phyloP scores from a whole-genome alignment of 2,113 vertebrate genomes.

The Dissostichus mawsoni region DNA sequence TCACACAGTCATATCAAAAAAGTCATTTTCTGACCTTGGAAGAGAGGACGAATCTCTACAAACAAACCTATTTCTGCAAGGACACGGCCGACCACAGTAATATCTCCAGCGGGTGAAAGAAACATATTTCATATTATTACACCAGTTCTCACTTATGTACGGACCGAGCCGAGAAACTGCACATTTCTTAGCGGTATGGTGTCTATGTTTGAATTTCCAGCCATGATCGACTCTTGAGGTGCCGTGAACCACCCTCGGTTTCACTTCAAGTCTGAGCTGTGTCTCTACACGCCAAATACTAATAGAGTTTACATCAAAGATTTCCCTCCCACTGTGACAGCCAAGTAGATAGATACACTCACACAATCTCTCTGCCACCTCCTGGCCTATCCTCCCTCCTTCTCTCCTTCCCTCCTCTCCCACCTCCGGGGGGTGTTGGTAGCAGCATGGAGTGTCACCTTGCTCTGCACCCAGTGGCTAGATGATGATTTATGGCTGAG shows the following conservation, averaged over 20 bases:
- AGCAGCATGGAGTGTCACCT: conserved; percentile 70
- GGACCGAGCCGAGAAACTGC: conserved; percentile 12
- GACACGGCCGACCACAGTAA: background rate
- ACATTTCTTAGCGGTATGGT: background rate
- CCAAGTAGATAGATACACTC: conserved; percentile 43
- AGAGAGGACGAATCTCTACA: background rate
- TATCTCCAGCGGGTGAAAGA: background rate
- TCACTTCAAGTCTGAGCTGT: conserved; percentile 34
- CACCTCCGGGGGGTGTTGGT: conserved; percentile 46
- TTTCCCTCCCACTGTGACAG: conserved; percentile 64
- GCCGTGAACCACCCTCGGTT: conserved; percentile 32
- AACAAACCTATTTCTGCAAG: background rate
- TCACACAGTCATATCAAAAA: background rate
- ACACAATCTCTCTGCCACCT: conserved; percentile 23
- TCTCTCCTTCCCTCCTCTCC: conserved; percentile 7
- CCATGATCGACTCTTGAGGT: conserved; percentile 14
- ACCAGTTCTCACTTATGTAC: conserved; percentile 2
- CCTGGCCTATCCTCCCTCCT: conserved; percentile 28
- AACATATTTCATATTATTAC: conserved; percentile 12
- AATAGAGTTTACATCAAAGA: conserved; percentile 72
- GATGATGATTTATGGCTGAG: conserved; percentile 75
- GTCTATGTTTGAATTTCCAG: conserved; percentile 16
- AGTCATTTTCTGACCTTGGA: background rate
- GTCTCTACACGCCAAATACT: conserved; percentile 59
- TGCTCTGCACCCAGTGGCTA: conserved; percentile 61